A percentile compares a stretch with the other conserved stretches of the same genome.
Evolutionary conservation across 92 coral and sea anemone species (phyloP).

Genomic region (Epizoanthus illoricatus): DNA sequence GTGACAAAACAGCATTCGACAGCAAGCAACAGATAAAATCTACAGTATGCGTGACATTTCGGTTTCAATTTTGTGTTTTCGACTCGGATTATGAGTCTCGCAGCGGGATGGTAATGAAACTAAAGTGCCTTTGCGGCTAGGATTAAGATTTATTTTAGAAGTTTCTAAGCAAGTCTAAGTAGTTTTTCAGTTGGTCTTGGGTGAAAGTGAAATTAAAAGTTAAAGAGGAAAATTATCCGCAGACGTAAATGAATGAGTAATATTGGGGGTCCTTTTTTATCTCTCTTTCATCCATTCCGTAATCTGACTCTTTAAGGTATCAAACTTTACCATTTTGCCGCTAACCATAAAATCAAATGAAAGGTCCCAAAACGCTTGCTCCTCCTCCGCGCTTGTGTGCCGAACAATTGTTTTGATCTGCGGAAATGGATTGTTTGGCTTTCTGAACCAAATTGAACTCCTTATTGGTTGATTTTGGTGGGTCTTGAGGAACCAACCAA

Average conservation of each 20-base stretch:
- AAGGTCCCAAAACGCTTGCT: not conserved
- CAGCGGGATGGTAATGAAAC: slow-evolving; percentile 36
- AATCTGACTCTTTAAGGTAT: slow-evolving; percentile 22
- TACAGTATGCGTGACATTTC: slow-evolving; percentile 16
- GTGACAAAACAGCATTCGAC: not conserved
- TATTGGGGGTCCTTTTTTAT: not conserved
- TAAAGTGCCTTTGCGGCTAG: slow-evolving; percentile 14
- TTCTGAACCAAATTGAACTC: slow-evolving; percentile 9
- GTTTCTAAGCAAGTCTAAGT: slow-evolving; percentile 20
- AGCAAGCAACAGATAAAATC: not conserved
- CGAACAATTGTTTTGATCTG: not conserved
- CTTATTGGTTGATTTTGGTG: slow-evolving; percentile 37
- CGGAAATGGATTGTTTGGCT: slow-evolving; percentile 30
- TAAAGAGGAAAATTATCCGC: not conserved
- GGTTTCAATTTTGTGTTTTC: not conserved
- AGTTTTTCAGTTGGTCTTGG: not conserved
- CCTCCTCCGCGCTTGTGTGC: not conserved
- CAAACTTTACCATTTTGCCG: slow-evolving; percentile 28
- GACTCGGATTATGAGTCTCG: slow-evolving; percentile 16
- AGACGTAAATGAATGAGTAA: not conserved
- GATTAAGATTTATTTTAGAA: slow-evolving; percentile 4
- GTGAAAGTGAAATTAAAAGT: no score
- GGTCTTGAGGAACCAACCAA: slow-evolving; percentile 20
- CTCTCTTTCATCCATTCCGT: slow-evolving; percentile 7
- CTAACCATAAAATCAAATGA: slow-evolving; percentile 14